Conservation (phyloP, 2,888 invertebrate species). For the Torymus aiolomorphi region DNA sequence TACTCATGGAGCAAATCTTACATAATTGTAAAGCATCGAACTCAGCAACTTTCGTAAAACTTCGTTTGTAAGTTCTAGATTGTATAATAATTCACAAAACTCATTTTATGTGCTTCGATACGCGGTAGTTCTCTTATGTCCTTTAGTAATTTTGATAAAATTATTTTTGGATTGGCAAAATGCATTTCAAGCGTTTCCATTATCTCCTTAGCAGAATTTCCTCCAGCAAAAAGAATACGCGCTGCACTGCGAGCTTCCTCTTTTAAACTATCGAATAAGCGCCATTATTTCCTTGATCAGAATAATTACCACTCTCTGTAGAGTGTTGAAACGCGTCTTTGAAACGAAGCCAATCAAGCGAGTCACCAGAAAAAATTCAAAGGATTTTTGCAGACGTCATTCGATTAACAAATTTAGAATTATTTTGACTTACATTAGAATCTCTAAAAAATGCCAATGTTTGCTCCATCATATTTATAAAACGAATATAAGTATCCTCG, state of each 20-base stretch:
- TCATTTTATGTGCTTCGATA: background rate
- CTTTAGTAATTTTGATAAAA: too few species aligned
- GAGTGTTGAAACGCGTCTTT: background rate
- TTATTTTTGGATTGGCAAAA: too few species aligned
- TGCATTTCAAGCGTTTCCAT: too few species aligned
- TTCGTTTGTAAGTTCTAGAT: background rate
- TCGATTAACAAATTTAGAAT: background rate
- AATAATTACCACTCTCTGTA: too few species aligned
- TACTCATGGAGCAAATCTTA: background rate
- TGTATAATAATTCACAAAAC: background rate
- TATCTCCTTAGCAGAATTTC: background rate
- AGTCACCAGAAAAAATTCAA: background rate
- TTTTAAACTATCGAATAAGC: background rate
- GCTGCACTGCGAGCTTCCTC: background rate
- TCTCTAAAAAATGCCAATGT: too few species aligned
- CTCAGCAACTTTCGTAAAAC: background rate
- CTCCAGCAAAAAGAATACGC: background rate
- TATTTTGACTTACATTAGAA: too few species aligned
- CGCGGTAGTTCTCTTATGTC: too few species aligned
- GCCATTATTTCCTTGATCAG: background rate
- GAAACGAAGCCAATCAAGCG: constrained; percentile 1
- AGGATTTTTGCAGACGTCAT: background rate
- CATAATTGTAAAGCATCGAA: background rate
- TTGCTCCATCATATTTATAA: too few species aligned
- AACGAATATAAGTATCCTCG: too few species aligned